phyloP scores from a whole-genome alignment of 1,140 invertebrate genomes.

The Ips typographus region DNA sequence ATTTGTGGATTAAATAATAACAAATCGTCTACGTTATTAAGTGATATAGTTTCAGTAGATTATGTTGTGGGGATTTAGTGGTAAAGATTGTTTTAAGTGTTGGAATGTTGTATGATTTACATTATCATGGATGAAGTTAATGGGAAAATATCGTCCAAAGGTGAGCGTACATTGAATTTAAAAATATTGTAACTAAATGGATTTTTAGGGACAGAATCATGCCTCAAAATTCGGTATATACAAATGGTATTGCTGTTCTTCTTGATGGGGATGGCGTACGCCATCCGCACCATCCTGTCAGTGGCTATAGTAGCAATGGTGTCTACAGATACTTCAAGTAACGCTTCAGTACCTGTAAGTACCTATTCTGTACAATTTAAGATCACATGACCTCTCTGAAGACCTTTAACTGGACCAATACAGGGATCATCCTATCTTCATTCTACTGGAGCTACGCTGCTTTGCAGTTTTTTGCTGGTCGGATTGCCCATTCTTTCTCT shows the following conservation, averaged over 20 bases:
- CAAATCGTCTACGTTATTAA: too few relatives aligned
- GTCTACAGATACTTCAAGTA: slow-evolving; percentile 17
- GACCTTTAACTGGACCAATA: slow-evolving; percentile 52
- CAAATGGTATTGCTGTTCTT: slow-evolving; percentile 26
- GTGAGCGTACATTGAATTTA: too few relatives aligned
- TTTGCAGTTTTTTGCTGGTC: slow-evolving; percentile 66
- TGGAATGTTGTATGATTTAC: too few relatives aligned
- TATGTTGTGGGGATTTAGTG: too few relatives aligned
- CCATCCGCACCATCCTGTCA: slow-evolving; percentile 38
- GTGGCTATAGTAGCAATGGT: slow-evolving; percentile 43
- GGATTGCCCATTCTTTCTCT: slow-evolving; percentile 65
- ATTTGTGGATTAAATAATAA: too few relatives aligned
- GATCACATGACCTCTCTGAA: slow-evolving; percentile 38
- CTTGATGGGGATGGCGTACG: slow-evolving; percentile 33
- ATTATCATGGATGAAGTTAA: too few relatives aligned
- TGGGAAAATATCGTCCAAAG: too few relatives aligned
- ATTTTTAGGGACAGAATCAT: not conserved
- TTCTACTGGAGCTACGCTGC: slow-evolving; percentile 67
- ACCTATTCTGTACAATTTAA: not conserved
- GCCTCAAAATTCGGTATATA: slow-evolving; percentile 29
- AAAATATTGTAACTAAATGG: too few relatives aligned
- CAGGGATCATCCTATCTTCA: slow-evolving; percentile 62
- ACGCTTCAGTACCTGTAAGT: slow-evolving; percentile 31
- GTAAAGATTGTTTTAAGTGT: too few relatives aligned
- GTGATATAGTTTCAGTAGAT: too few relatives aligned